Evolutionary conservation across 2,797 vertebrate genomes (phyloP), one percentile per base, ranked within the genome.

Genomic region (Gorsachius magnificus): DNA sequence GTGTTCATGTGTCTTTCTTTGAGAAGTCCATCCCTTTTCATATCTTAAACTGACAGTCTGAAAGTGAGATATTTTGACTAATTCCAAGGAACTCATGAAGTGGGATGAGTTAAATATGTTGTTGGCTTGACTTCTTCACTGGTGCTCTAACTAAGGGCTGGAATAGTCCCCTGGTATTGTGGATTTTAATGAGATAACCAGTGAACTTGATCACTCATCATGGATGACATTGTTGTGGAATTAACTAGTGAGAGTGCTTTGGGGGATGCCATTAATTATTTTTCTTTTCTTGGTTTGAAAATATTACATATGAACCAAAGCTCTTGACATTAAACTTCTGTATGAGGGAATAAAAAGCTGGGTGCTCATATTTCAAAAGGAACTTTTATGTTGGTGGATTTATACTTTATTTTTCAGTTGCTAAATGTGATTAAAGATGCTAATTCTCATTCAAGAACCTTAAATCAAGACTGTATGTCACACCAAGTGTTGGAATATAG

Each of bases 241-340:
- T 92, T 92, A 93, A 84, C 53, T 81, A 54, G 21, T 65, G 29
- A 60, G 6, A 58, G 26, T 89, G 58, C 35, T 79, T 90, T 69
- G 19, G 56, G 74, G 46, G 29, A 58, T 56, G 31, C 15, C 84
- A 13, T 45, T 71, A 45, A 16, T 78, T 51, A 33, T 54, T 81
- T 80, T 28, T 17, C 6, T 64, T 70, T 81, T 41, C 25, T 92
- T 2, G 53, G 69, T 84, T 77, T 80, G 18, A 80, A 93, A 93
- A 64, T 56, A 87, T n/a, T 84, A 13, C 3, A 16, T 81, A 69
- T 65, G 36, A 87, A 79, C 87, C 48, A 92, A 84, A 94, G 28
- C 17, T 46, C 15, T 87, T 82, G 36, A 93, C 89, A 89, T 89
- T 54, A 79, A 87, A 79, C 35, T 89, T 94, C 84, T 26, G 63